Evolutionary conservation across 2,797 vertebrate genomes (phyloP).

Genomic region (Percopsis omiscomaycus): DNA sequence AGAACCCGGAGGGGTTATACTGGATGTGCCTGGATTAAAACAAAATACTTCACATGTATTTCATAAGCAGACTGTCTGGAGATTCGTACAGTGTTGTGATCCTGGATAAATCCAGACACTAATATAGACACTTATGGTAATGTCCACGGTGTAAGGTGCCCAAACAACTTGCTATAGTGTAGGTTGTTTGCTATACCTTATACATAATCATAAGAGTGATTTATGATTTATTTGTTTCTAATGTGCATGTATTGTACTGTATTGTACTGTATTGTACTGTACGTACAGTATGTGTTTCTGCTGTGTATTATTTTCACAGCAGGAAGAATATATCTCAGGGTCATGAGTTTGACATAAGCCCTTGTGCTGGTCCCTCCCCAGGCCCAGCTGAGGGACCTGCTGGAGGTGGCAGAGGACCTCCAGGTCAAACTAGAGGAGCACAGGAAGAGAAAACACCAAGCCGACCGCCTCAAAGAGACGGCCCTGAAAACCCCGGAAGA

Average conservation of each 20-base stretch:
- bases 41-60: neutral
- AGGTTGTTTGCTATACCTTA: no score
- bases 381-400: slow-evolving; percentile 72
- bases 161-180: no score
- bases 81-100: neutral
- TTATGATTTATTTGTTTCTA: neutral
- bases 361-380: slow-evolving; percentile 31
- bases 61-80: neutral
- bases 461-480: slow-evolving; percentile 57
- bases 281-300: no score
- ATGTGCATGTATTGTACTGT: no score
- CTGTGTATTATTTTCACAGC: no score
- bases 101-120: neutral
- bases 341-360: neutral
- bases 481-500: slow-evolving; percentile 46
- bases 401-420: slow-evolving; percentile 68
- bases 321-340: no score
- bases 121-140: no score
- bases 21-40: neutral
- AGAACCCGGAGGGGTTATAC: neutral
- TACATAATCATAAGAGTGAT: neutral
- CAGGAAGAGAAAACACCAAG: slow-evolving; percentile 60
- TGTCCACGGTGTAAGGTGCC: no score
- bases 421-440: slow-evolving; percentile 70
- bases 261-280: no score